Conservation (phyloP, 1,140 invertebrate species). For the Gryllus bimaculatus region DNA sequence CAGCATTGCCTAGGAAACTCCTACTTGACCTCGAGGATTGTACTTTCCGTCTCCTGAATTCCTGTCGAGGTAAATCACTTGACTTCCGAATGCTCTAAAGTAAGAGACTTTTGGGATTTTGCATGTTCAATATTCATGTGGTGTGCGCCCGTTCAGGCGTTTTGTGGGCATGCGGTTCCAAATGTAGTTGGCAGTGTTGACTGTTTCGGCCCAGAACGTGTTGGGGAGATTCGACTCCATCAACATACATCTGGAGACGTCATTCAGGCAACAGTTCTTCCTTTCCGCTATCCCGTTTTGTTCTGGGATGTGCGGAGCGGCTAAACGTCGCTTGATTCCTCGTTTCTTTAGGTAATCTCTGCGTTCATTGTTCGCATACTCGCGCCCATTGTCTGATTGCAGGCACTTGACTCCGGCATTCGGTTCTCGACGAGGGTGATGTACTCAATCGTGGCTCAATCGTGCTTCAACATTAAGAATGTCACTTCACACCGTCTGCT, state of each 20-base stretch:
- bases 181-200: slow-evolving; percentile 27
- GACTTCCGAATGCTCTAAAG: slow-evolving; percentile 28
- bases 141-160: slow-evolving; percentile 24
- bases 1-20: slow-evolving; percentile 27
- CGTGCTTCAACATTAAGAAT: too few relatives aligned
- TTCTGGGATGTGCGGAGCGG: slow-evolving; percentile 28
- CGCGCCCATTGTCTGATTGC: too few relatives aligned
- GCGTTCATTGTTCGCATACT: too few relatives aligned
- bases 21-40: slow-evolving; percentile 22
- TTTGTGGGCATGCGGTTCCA: slow-evolving; percentile 28
- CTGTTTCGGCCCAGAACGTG: slow-evolving; percentile 31
- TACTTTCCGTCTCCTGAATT: slow-evolving; percentile 13
- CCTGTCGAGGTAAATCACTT: not conserved
- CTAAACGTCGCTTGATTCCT: not conserved
- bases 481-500: too few relatives aligned
- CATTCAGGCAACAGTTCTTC: slow-evolving; percentile 31
- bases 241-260: slow-evolving; percentile 28
- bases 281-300: slow-evolving; percentile 33
- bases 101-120: slow-evolving; percentile 25
- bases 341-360: not conserved
- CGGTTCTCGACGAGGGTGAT: too few relatives aligned
- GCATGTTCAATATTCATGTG: slow-evolving; percentile 27
- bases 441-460: too few relatives aligned
- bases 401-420: too few relatives aligned
- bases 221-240: slow-evolving; percentile 25